Conservation (phyloP, 1,140 invertebrate genomes). For the Drosophila ambigua region DNA sequence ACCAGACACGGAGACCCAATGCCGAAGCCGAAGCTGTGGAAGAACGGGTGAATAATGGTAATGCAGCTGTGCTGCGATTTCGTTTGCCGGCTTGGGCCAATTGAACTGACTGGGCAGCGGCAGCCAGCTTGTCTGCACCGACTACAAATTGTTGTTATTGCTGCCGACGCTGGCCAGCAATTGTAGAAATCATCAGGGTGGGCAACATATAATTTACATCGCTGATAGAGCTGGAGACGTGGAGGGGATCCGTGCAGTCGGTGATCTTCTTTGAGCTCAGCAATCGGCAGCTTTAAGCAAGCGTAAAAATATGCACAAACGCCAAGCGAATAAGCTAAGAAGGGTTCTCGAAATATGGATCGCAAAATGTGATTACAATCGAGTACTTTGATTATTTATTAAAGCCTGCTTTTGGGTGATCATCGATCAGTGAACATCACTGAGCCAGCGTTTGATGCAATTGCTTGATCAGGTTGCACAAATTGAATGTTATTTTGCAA, state of each 20-base stretch:
- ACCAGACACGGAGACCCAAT: background rate
- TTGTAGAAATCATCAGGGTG: constrained; percentile 78
- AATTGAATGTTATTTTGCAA: constrained; percentile 83
- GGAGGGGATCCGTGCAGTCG: constrained; percentile 31
- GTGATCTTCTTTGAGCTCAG: constrained; percentile 57
- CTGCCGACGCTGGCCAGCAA: constrained; percentile 59
- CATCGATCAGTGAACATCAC: constrained; percentile 21
- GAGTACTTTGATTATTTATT: constrained; percentile 68
- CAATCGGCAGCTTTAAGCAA: constrained; percentile 66
- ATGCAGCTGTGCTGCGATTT: constrained; percentile 50
- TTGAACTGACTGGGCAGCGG: constrained; percentile 15
- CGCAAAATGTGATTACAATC: constrained; percentile 61
- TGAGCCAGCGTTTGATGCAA: constrained; percentile 34
- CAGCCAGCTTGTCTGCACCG: constrained; percentile 67
- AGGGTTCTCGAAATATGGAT: constrained; percentile 27
- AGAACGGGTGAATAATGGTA: constrained; percentile 34
- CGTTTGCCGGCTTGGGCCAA: constrained; percentile 6
- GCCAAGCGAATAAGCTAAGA: constrained; percentile 6
- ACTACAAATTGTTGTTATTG: constrained; percentile 47
- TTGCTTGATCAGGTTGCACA: constrained; percentile 81
- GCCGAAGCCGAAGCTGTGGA: background rate
- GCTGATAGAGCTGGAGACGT: constrained; percentile 36
- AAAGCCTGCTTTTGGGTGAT: constrained; percentile 26
- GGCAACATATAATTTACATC: constrained; percentile 73
- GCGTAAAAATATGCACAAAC: constrained; percentile 68